phyloP scores from a whole-genome alignment of 2,888 invertebrate species.

The Parelbella ahira region DNA sequence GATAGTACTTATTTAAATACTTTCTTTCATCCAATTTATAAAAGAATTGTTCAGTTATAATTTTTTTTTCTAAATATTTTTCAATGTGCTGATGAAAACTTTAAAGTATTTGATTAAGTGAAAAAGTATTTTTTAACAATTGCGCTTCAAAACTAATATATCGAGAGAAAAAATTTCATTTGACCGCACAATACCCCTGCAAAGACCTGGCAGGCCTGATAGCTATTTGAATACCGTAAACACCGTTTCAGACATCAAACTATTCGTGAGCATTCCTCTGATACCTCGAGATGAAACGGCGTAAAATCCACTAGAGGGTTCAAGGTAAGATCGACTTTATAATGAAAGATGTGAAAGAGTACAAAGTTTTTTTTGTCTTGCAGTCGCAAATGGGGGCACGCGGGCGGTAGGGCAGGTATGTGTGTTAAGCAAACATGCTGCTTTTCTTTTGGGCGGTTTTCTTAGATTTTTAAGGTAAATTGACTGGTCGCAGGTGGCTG shows the following conservation, averaged over 20 bases:
- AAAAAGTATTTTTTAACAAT: too few species aligned
- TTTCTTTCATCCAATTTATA: too few species aligned
- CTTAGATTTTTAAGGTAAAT: slow-evolving; percentile 73
- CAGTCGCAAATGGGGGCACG: slow-evolving; percentile 59
- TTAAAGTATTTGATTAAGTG: too few species aligned
- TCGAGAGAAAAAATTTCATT: slow-evolving; percentile 2
- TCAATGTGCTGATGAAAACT: too few species aligned
- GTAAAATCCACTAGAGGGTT: slow-evolving; percentile 35
- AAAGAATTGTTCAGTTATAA: too few species aligned
- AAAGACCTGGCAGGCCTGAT: slow-evolving; percentile 40
- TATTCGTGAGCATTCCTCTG: slow-evolving; percentile 58
- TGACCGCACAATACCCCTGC: slow-evolving; percentile 2
- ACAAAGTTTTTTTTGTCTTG: slow-evolving; percentile 50
- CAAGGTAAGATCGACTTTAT: slow-evolving; percentile 56
- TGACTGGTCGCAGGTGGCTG: slow-evolving; percentile 71
- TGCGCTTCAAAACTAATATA: too few species aligned
- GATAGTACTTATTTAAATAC: too few species aligned
- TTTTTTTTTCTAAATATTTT: too few species aligned
- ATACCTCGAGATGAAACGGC: slow-evolving; percentile 40
- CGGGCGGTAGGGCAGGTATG: slow-evolving; percentile 60
- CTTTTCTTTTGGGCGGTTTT: slow-evolving; percentile 70
- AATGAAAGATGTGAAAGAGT: slow-evolving; percentile 54
- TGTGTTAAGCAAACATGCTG: slow-evolving; percentile 73
- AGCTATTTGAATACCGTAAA: slow-evolving; percentile 72
- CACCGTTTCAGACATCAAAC: slow-evolving; percentile 54